Percentiles rank a stretch among this genome's conserved stretches.
Evolutionary conservation across 1,140 invertebrate genomes (phyloP).

Genomic region (Tetramorium simillimum): DNA sequence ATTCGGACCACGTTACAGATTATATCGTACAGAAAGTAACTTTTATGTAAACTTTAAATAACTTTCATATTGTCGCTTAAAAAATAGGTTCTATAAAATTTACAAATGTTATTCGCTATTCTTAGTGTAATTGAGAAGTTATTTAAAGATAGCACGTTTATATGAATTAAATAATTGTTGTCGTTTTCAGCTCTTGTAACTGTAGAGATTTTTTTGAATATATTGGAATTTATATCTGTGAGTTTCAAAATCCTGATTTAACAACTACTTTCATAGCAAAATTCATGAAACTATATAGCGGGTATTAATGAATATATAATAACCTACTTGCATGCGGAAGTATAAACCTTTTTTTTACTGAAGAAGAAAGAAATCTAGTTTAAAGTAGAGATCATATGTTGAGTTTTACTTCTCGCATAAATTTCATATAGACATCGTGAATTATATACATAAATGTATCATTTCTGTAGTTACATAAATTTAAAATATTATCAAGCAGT

Average conservation of each 20-base stretch:
- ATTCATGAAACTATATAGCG: conserved; percentile 30
- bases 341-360: background rate
- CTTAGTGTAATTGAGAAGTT: conserved; percentile 40
- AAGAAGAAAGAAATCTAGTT: background rate
- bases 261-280: conserved; percentile 30
- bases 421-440: background rate
- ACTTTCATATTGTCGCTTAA: background rate
- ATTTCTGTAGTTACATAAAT: background rate
- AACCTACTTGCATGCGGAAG: background rate
- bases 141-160: conserved; percentile 24
- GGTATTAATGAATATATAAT: conserved; percentile 32
- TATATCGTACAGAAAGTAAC: background rate
- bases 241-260: conserved; percentile 28
- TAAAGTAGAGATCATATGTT: background rate
- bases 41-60: background rate
- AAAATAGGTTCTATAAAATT: conserved; percentile 43
- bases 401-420: background rate
- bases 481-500: background rate
- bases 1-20: background rate
- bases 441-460: background rate
- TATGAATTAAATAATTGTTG: conserved; percentile 29
- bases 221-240: background rate
- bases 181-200: conserved; percentile 37
- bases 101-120: conserved; percentile 27
- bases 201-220: background rate